Percentiles rank a stretch among this genome's conserved stretches.
Conservation (phyloP, 2,888 invertebrate genomes). For the Drosophila paranaensis region DNA sequence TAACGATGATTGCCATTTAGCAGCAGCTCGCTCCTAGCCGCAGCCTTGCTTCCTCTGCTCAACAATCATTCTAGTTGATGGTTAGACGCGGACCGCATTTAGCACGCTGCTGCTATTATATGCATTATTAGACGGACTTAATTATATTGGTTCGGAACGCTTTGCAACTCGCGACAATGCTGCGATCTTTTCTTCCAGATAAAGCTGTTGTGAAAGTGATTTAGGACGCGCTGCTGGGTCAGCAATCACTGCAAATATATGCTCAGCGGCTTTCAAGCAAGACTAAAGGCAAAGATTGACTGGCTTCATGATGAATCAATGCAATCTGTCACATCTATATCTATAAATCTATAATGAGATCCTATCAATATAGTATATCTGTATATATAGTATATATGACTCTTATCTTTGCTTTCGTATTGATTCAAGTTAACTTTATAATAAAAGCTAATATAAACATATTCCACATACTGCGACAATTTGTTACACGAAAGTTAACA, state of each 20-base stretch:
- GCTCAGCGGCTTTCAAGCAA: not conserved
- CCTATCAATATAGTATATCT: no score
- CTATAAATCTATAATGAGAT: no score
- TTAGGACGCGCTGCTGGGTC: not conserved
- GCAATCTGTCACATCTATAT: not conserved
- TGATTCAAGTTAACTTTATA: no score
- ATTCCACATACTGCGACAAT: not conserved
- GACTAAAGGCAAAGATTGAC: no score
- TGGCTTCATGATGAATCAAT: not conserved
- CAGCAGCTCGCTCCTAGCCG: slow-evolving; percentile 36
- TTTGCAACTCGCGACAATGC: slow-evolving; percentile 13
- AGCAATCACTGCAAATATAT: slow-evolving; percentile 3
- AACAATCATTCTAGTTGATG: slow-evolving; percentile 58
- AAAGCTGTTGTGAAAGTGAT: slow-evolving; percentile 6
- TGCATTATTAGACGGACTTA: slow-evolving; percentile 51
- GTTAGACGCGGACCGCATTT: slow-evolving; percentile 31
- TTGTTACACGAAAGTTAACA: not conserved
- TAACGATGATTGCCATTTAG: slow-evolving; percentile 69
- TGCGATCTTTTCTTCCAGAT: not conserved
- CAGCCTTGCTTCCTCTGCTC: slow-evolving; percentile 17
- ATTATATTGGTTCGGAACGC: slow-evolving; percentile 33
- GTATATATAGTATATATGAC: no score
- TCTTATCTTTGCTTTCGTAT: not conserved
- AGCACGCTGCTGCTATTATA: slow-evolving; percentile 52
- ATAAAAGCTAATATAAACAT: not conserved